Conservation (phyloP, 2,797 vertebrate species). For the Austrolebias charrua region DNA sequence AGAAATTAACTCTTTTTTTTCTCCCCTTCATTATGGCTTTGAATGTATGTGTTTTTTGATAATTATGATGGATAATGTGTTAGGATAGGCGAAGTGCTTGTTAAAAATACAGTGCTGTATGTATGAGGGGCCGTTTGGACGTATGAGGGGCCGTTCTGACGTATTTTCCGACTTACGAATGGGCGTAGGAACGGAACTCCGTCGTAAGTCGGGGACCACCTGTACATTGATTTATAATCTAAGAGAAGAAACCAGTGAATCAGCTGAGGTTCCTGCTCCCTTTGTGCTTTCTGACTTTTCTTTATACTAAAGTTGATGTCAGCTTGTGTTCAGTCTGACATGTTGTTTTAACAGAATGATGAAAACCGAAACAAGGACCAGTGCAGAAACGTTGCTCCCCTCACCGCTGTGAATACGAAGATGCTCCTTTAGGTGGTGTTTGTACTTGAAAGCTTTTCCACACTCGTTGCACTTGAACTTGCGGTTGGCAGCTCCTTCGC, state of each 20-base stretch:
- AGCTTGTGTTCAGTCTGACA: not conserved
- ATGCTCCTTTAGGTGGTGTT: constrained; percentile 99
- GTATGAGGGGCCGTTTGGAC: no score
- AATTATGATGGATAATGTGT: no score
- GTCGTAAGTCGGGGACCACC: no score
- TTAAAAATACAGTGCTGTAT: no score
- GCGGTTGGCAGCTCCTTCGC: constrained; percentile 91
- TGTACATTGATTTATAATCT: not conserved
- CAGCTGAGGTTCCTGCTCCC: not conserved
- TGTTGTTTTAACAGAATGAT: not conserved
- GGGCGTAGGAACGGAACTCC: no score
- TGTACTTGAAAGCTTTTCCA: constrained; percentile 99
- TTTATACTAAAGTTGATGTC: not conserved
- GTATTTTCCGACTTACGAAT: no score
- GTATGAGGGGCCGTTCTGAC: no score
- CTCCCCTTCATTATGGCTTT: no score
- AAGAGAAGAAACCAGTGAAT: not conserved
- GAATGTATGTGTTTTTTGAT: no score
- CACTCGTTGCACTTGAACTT: constrained; percentile 99
- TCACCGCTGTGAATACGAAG: constrained; percentile 98
- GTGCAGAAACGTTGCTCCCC: not conserved
- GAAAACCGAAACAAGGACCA: not conserved
- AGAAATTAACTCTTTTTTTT: no score
- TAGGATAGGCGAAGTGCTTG: no score
- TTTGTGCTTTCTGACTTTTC: not conserved